These are phyloP conservation scores for Muscicapa comitata DNA, from an alignment of 2,797 vertebrate genomes.

Conservation along the genomic window DNA sequence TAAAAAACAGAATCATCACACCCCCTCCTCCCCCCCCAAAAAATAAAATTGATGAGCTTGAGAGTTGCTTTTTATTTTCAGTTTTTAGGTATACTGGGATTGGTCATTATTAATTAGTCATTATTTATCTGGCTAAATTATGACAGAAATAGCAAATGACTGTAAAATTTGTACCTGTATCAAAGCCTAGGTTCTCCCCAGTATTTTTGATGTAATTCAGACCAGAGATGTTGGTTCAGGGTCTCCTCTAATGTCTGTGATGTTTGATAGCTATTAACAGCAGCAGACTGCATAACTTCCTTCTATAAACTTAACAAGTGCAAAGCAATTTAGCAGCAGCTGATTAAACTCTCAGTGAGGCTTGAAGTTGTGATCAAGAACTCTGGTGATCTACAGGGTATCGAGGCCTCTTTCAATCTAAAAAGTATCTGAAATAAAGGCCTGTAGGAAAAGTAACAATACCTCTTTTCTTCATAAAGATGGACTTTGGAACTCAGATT, in stretches of 20 bases:
- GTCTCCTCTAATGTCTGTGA: background rate
- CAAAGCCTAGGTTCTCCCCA: background rate
- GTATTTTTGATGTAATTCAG: background rate
- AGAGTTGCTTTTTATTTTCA: background rate
- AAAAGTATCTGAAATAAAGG: background rate
- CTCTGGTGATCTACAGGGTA: background rate
- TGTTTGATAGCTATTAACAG: background rate
- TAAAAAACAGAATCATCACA: background rate
- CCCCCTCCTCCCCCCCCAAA: fast-evolving
- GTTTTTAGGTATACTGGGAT: background rate
- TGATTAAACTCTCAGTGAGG: slow-evolving; percentile 8
- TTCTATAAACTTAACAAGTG: background rate
- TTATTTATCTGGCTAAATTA: background rate
- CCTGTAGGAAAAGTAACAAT: background rate
- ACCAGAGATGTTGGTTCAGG: background rate
- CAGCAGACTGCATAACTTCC: background rate
- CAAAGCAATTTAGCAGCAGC: slow-evolving; percentile 3
- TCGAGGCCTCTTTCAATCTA: background rate
- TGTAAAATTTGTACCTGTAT: background rate
- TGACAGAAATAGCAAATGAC: background rate
- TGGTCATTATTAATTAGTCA: background rate
- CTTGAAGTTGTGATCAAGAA: background rate
- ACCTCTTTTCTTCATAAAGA: background rate
- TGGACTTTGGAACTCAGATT: background rate
- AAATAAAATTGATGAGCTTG: background rate